Percentiles rank a stretch among this genome's conserved stretches.
Conservation (phyloP, 1,140 invertebrate genomes). For the Spodoptera litura region DNA sequence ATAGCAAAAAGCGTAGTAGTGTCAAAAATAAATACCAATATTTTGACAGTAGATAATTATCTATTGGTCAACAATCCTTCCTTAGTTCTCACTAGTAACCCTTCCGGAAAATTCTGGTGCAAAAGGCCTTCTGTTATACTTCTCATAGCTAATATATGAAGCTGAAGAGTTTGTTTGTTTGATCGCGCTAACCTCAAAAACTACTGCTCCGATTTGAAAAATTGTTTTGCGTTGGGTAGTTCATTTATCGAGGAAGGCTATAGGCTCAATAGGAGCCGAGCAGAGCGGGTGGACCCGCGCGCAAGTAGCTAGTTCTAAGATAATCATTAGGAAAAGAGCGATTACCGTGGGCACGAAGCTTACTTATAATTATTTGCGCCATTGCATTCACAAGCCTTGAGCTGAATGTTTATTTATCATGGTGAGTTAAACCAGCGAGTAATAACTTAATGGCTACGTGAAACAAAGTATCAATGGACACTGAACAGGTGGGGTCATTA, state of each 20-base stretch:
- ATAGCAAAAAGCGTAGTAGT: too few species aligned
- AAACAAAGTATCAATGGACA: not conserved
- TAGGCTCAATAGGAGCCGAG: too few species aligned
- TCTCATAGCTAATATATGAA: too few species aligned
- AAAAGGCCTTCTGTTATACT: not conserved
- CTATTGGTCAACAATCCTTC: too few species aligned
- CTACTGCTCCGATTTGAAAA: too few species aligned
- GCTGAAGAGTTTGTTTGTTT: too few species aligned
- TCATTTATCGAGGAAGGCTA: too few species aligned
- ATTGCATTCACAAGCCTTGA: slow-evolving; percentile 9
- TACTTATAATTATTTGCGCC: not conserved
- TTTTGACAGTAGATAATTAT: too few species aligned
- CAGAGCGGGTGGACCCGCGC: too few species aligned
- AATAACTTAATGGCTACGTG: not conserved
- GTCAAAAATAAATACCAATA: too few species aligned
- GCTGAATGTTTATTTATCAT: not conserved
- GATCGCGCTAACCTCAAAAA: too few species aligned
- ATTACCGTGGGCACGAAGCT: not conserved
- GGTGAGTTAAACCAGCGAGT: not conserved
- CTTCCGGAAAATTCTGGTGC: not conserved
- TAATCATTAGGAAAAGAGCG: slow-evolving; percentile 9
- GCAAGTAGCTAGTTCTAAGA: not conserved
- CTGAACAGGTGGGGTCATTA: not conserved
- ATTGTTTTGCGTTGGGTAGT: too few species aligned
- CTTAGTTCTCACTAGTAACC: not conserved